phyloP scores from a whole-genome alignment of 2,113 vertebrate genomes.

The Oryzias javanicus region DNA sequence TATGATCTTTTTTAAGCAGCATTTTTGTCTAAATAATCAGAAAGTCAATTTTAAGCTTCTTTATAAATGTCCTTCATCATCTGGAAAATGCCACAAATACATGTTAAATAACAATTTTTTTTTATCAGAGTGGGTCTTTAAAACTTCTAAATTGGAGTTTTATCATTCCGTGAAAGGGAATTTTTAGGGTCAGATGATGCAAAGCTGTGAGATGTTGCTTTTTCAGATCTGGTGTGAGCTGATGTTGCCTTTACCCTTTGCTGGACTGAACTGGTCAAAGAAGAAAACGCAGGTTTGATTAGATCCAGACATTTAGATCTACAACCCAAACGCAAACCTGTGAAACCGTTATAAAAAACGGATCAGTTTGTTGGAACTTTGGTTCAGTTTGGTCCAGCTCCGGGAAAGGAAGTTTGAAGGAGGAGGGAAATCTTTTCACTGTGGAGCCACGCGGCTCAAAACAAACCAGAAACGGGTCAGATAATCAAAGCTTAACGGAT shows the following conservation, averaged over 20 bases:
- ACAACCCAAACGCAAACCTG: no score
- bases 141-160: no score
- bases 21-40: no score
- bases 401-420: constrained; percentile 1
- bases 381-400: constrained; percentile 2
- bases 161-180: no score
- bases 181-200: neutral
- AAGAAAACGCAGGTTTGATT: neutral
- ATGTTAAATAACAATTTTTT: no score
- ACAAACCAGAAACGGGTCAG: constrained; percentile 63
- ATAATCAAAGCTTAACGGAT: constrained; percentile 64
- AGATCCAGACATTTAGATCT: no score
- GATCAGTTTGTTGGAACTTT: neutral
- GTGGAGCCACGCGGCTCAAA: constrained; percentile 63
- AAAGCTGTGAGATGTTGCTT: constrained; percentile 34
- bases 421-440: constrained; percentile 50
- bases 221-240: neutral
- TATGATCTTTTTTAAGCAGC: no score
- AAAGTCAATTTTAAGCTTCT: no score
- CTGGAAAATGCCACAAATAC: no score
- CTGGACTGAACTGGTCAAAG: constrained; percentile 15
- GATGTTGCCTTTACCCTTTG: neutral
- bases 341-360: neutral
- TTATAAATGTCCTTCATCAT: no score
- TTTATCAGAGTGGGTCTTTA: no score